phyloP scores from a whole-genome alignment of 2,113 vertebrate species.

The Oncorhynchus kisutch region DNA sequence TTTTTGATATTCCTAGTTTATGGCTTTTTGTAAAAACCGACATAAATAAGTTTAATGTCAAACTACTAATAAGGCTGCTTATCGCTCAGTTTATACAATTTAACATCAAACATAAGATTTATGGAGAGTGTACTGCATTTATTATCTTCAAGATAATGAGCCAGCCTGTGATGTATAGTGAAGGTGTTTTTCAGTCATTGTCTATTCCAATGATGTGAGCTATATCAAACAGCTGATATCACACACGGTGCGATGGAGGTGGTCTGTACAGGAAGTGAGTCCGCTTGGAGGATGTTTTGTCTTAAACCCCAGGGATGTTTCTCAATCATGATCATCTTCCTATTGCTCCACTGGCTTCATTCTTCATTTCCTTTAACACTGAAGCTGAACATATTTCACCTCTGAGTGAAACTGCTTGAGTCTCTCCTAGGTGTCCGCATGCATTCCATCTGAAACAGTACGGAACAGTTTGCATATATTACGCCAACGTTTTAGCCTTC shows the following conservation, averaged over 20 bases:
- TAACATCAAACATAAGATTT: neutral
- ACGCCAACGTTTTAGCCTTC: too few species aligned
- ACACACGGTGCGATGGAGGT: slow-evolving; percentile 52
- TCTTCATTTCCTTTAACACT: slow-evolving; percentile 38
- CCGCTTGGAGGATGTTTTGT: slow-evolving; percentile 63
- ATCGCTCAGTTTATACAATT: neutral
- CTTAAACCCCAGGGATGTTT: slow-evolving; percentile 48
- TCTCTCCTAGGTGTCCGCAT: too few species aligned
- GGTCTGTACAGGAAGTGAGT: slow-evolving; percentile 53
- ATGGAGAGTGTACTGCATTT: neutral
- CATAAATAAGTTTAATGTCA: neutral
- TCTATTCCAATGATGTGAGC: neutral
- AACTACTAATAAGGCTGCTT: neutral
- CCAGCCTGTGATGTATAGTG: neutral
- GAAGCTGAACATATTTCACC: slow-evolving; percentile 24
- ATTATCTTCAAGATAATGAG: neutral
- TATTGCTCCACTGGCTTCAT: slow-evolving; percentile 23
- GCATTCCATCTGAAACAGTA: too few species aligned
- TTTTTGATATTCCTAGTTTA: neutral
- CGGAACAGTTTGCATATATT: too few species aligned
- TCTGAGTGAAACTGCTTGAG: neutral
- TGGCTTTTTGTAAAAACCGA: neutral
- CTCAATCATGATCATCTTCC: slow-evolving; percentile 34
- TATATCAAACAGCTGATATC: slow-evolving; percentile 32
- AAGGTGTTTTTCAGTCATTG: neutral